These are phyloP conservation scores for Sebastes hopkinsi DNA, from an alignment of 2,797 vertebrate genomes.

Conservation along the genomic window DNA sequence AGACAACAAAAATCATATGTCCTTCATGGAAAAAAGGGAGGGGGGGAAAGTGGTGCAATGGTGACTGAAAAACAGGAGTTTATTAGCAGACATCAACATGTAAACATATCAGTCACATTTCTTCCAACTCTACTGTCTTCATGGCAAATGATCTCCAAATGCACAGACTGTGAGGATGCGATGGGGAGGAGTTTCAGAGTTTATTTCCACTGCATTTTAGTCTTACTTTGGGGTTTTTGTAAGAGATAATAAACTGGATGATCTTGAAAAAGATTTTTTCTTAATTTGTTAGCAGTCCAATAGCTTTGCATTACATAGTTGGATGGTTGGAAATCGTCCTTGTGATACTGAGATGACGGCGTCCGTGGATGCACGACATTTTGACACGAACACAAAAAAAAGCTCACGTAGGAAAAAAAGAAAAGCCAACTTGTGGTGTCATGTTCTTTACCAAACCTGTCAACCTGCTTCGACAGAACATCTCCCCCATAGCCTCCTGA, in stretches of 20 bases:
- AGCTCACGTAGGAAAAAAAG: neutral
- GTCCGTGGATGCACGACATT: neutral
- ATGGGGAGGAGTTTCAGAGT: neutral
- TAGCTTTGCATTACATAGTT: neutral
- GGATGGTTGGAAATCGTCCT: neutral
- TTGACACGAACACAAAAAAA: neutral
- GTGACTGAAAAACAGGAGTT: neutral
- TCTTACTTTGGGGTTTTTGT: neutral
- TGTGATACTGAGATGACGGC: neutral
- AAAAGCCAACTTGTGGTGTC: constrained; percentile 11
- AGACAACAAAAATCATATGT: constrained; percentile 79
- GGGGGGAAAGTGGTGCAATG: neutral
- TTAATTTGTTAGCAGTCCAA: neutral
- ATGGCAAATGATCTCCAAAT: neutral
- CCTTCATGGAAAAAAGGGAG: constrained; percentile 29
- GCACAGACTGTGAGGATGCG: neutral
- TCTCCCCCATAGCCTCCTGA: constrained; percentile 29
- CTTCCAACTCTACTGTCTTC: neutral
- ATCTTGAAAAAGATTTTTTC: neutral
- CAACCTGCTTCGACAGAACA: constrained; percentile 36
- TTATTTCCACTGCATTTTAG: neutral
- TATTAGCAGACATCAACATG: neutral
- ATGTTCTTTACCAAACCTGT: constrained; percentile 38
- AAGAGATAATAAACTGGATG: neutral
- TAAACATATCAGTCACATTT: constrained; percentile 1